These are phyloP conservation scores for Barypeithes pellucidus DNA, from an alignment of 2,888 invertebrate species.

Conservation along the genomic window DNA sequence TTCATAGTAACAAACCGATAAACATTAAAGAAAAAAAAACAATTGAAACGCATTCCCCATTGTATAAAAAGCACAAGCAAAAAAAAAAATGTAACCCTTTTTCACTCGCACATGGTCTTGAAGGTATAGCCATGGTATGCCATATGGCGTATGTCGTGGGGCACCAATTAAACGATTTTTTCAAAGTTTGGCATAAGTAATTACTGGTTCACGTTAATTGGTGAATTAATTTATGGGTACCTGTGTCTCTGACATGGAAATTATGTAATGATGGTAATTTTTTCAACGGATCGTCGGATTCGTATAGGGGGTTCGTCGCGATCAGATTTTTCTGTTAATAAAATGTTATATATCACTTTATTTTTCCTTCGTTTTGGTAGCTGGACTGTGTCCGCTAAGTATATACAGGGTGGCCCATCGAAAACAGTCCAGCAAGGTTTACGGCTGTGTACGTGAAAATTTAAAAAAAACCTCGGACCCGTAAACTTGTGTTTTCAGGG, in stretches of 20 bases:
- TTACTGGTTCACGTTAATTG: conserved; percentile 42
- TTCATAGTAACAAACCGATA: too few relatives aligned
- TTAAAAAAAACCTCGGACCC: too few relatives aligned
- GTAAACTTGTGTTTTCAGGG: too few relatives aligned
- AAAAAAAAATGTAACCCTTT: conserved; percentile 20
- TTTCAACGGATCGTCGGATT: conserved; percentile 31
- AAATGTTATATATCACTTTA: too few relatives aligned
- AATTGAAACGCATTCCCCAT: background rate
- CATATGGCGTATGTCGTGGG: conserved; percentile 48
- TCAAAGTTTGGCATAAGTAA: conserved; percentile 41
- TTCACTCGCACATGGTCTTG: conserved; percentile 38
- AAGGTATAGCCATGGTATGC: conserved; percentile 16
- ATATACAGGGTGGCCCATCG: too few relatives aligned
- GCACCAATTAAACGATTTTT: conserved; percentile 52
- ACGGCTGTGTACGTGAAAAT: too few relatives aligned
- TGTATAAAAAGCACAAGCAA: conserved; percentile 18
- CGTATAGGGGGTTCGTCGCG: background rate
- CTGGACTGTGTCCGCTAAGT: too few relatives aligned
- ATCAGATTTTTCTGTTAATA: conserved; percentile 17
- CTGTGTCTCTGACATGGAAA: conserved; percentile 46
- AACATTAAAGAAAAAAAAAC: too few relatives aligned
- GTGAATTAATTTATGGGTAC: conserved; percentile 49
- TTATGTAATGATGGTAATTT: conserved; percentile 47
- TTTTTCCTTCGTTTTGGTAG: too few relatives aligned
- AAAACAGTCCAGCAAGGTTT: too few relatives aligned